These are phyloP conservation scores for Hemitrygon akajei DNA, from an alignment of 2,797 vertebrate species.

Conservation along the genomic window DNA sequence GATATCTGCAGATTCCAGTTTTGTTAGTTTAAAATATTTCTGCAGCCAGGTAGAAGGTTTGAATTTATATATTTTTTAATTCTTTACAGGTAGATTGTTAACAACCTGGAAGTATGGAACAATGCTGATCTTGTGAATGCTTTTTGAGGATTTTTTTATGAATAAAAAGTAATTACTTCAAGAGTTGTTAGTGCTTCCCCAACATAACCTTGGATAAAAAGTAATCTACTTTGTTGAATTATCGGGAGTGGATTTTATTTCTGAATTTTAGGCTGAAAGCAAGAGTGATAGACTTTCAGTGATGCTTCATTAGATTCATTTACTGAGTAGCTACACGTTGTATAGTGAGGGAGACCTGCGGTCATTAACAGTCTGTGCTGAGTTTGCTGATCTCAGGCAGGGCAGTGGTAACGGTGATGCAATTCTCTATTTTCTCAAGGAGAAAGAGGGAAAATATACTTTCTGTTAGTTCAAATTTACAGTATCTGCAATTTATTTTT, in stretches of 20 bases:
- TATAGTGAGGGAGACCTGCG: neutral
- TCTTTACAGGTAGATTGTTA: neutral
- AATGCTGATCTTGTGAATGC: neutral
- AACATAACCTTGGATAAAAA: neutral
- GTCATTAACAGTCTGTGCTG: neutral
- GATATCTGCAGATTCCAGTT: neutral
- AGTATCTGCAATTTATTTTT: no score
- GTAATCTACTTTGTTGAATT: neutral
- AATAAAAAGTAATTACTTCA: neutral
- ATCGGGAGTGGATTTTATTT: neutral
- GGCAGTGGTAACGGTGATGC: neutral
- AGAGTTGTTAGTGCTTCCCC: neutral
- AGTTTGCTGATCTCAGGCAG: neutral
- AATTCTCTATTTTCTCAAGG: neutral
- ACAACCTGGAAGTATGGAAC: neutral
- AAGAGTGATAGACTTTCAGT: neutral
- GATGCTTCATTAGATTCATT: neutral
- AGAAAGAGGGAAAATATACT: no score
- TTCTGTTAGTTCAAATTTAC: no score
- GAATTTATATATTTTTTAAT: neutral
- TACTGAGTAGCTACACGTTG: neutral
- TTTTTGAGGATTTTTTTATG: neutral
- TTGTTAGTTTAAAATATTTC: neutral
- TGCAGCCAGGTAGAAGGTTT: neutral
- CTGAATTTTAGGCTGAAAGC: neutral